A percentile compares a stretch with the other conserved stretches of the same genome.
Evolutionary conservation across 2,797 vertebrate genomes (phyloP).

Genomic region (Catamblyrhynchus diadema): DNA sequence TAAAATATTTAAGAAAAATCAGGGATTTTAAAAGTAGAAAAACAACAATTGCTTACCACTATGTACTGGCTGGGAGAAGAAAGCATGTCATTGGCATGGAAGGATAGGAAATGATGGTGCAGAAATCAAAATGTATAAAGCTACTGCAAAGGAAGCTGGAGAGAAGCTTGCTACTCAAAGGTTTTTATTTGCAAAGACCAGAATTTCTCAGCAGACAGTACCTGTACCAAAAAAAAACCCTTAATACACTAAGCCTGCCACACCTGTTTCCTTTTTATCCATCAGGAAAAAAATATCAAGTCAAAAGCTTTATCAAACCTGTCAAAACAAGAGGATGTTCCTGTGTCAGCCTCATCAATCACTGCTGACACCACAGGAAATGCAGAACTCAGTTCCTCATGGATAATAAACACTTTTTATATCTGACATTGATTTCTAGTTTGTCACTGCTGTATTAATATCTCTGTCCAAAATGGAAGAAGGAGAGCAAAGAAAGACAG

Average conservation of each 20-base stretch:
- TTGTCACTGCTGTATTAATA: neutral
- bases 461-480: neutral
- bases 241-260: neutral
- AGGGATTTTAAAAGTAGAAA: neutral
- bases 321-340: constrained; percentile 3
- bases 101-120: neutral
- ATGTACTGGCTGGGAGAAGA: neutral
- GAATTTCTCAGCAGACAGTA: neutral
- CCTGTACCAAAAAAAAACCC: neutral
- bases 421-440: constrained; percentile 4
- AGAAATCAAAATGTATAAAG: neutral
- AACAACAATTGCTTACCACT: neutral
- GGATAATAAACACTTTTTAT: constrained; percentile 30
- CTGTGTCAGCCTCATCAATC: constrained; percentile 25
- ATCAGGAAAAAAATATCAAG: neutral
- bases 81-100: neutral
- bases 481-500: neutral
- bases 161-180: neutral
- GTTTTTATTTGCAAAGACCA: neutral
- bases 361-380: neutral
- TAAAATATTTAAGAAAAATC: neutral
- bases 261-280: neutral
- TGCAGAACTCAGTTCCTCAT: neutral
- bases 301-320: constrained; percentile 37
- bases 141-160: neutral